Evolutionary conservation across 2,888 invertebrate species (phyloP), one percentile per base, ranked within the genome.

Genomic region (Lissonota sp.): DNA sequence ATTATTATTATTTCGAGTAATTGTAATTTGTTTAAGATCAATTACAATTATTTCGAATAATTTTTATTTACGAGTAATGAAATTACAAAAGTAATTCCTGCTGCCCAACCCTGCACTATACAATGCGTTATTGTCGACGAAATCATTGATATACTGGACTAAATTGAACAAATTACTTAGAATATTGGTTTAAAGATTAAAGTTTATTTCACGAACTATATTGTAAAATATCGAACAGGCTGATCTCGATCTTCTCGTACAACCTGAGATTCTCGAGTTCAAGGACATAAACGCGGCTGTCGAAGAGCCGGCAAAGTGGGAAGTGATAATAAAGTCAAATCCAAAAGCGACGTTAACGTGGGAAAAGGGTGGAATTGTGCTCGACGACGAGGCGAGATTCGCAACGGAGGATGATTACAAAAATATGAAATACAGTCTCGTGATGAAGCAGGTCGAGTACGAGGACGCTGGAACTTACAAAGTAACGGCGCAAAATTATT

Each of bases 321-420:
- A 96, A 86, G 97, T 96, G 46, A 94, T 96, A 55, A 95, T 99
- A 1, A 95, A 96, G 86, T 98, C 98, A 37, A 98, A 98, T 92
- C 99, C 99, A 0, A 95, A 96, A 83, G 98, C 99, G 1, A 96
- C 96, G 84, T 95, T 99, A 1, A 95, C 96, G 86, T 99, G 98
- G 98, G 81, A 83, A 51, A 96, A 95, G 90, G 95, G 96, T 84
- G 95, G 95, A 10, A 93, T 94, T 78, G 94, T 94, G 37, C 93
- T 96, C 75, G 93, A 95, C 85, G 93, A 94, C 0, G 94, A 94
- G 7, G 93, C 94, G 0, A 93, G 93, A 76, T 93, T 94, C 82
- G 94, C 94, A n/a, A 93, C 95, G 62, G 93, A 94, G 0, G 95
- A 95, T 83, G 95, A 96, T 86, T 92, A 93, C 12, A 93, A 93